Percentiles rank a stretch among this genome's conserved stretches.
These are phyloP conservation scores for Sminthurides aquaticus DNA, from an alignment of 2,888 invertebrate genomes.

Conservation along the genomic window DNA sequence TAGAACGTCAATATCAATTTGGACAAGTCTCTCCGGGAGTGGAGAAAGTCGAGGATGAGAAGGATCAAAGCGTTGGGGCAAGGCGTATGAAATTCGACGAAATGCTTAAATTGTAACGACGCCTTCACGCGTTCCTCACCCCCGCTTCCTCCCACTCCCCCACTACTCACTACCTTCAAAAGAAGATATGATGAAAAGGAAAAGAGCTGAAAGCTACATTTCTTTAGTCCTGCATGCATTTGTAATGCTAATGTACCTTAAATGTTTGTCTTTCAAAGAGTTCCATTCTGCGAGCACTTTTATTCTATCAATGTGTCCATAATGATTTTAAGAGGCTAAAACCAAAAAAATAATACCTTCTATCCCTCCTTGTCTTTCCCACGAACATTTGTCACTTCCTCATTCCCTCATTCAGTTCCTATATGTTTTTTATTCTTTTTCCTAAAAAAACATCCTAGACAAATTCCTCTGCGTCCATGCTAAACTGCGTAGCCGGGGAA, in stretches of 20 bases:
- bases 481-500: too few relatives aligned
- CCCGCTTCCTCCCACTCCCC: too few relatives aligned
- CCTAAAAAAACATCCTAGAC: too few relatives aligned
- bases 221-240: neutral
- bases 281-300: neutral
- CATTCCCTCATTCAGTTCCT: neutral
- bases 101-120: neutral
- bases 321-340: too few relatives aligned
- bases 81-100: neutral
- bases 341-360: neutral
- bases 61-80: neutral
- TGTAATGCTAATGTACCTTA: neutral
- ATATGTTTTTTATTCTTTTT: too few relatives aligned
- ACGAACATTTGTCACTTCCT: neutral
- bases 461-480: neutral
- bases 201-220: neutral
- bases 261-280: neutral
- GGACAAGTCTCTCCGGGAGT: neutral
- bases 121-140: neutral
- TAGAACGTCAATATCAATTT: neutral
- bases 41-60: neutral
- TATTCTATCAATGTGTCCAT: neutral
- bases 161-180: too few relatives aligned
- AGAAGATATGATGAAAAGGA: neutral
- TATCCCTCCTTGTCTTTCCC: neutral